Conservation (phyloP, 2,113 vertebrate species). For the Isurus oxyrinchus region DNA sequence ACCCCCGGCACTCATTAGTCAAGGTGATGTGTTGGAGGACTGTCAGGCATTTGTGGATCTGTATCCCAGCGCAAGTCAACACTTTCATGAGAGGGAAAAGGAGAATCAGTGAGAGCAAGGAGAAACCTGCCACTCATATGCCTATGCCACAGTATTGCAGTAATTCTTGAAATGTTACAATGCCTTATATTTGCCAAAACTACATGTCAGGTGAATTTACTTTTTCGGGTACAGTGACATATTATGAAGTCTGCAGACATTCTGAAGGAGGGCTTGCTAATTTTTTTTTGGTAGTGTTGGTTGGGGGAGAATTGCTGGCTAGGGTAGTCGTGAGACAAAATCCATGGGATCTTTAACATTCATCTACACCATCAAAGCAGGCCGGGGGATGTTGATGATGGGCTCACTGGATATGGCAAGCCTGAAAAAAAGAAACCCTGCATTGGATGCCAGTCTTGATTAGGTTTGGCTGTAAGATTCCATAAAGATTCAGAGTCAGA, state of each 20-base stretch:
- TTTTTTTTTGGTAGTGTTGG: background rate
- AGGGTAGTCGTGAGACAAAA: background rate
- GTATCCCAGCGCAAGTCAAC: background rate
- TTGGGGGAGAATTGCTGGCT: background rate
- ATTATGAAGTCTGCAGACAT: background rate
- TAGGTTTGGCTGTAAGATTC: background rate
- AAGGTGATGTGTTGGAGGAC: background rate
- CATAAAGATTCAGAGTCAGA: background rate
- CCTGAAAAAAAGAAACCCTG: background rate
- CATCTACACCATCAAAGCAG: background rate
- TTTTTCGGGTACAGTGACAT: background rate
- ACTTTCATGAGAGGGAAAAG: background rate
- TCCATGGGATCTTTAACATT: background rate
- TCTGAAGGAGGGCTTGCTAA: background rate
- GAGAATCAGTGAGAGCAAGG: no score
- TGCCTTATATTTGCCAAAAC: background rate
- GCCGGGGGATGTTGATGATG: no score
- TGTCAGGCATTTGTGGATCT: background rate
- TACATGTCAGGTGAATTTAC: background rate
- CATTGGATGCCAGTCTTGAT: background rate
- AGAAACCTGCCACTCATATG: background rate
- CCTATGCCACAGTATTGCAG: no score
- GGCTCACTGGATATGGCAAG: background rate
- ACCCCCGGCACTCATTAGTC: background rate
- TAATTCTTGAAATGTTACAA: background rate